Evolutionary conservation across 2,797 vertebrate species (phyloP).

Genomic region (Rhyacichthys aspro): DNA sequence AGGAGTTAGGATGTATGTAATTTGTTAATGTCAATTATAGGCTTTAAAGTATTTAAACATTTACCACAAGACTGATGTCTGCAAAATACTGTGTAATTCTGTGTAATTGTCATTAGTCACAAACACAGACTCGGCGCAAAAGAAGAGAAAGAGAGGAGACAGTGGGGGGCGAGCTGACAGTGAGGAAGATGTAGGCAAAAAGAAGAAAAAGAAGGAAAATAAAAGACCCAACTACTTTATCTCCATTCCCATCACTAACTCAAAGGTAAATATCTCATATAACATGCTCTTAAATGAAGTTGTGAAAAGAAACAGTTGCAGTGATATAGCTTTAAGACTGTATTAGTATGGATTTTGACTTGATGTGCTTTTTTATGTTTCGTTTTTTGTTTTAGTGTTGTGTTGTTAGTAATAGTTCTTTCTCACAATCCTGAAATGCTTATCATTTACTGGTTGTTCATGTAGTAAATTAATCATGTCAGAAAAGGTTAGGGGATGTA

Average conservation of each 20-base stretch:
- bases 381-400: too few species aligned
- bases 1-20: conserved; percentile 84
- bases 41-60: too few species aligned
- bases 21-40: neutral
- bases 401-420: too few species aligned
- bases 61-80: too few species aligned
- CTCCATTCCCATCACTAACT: conserved; percentile 91
- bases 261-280: conserved; percentile 75
- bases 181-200: conserved; percentile 75
- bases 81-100: neutral
- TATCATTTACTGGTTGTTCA: too few species aligned
- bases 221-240: conserved; percentile 92
- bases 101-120: conserved; percentile 25
- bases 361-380: too few species aligned
- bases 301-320: neutral
- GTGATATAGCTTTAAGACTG: too few species aligned
- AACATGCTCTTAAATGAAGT: neutral
- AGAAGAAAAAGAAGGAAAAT: conserved; percentile 77
- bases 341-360: too few species aligned
- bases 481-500: too few species aligned
- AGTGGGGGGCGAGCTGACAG: conserved; percentile 63
- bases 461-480: too few species aligned
- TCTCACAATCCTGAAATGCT: too few species aligned
- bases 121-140: conserved; percentile 64
- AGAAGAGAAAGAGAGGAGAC: conserved; percentile 82